These are phyloP conservation scores for Leucozona laternaria DNA, from an alignment of 2,888 invertebrate genomes.

Conservation along the genomic window DNA sequence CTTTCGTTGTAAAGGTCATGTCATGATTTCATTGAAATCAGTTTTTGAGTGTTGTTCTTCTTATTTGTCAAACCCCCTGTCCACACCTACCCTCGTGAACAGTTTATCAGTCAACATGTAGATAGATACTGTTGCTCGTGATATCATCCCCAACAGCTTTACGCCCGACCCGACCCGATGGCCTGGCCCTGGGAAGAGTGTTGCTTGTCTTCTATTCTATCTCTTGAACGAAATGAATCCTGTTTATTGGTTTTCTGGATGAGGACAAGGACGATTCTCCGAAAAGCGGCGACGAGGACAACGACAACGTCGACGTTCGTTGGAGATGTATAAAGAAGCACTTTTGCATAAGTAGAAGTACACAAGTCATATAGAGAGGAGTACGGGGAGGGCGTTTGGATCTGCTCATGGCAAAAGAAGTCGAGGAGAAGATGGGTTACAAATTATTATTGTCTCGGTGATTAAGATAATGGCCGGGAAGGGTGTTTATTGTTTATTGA, in stretches of 20 bases:
- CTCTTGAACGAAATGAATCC: conserved; percentile 64
- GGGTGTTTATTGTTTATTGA: conserved; percentile 76
- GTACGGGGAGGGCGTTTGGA: background rate
- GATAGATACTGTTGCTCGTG: conserved; percentile 72
- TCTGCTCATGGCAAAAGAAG: conserved; percentile 1
- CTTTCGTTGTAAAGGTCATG: conserved; percentile 75
- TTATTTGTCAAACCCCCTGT: conserved; percentile 4
- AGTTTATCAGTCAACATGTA: conserved; percentile 44
- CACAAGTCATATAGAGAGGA: too few relatives aligned
- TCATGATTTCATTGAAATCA: conserved; percentile 72
- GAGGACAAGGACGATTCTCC: conserved; percentile 39
- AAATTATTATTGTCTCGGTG: conserved; percentile 75
- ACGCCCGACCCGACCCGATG: background rate
- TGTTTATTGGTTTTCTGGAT: conserved; percentile 69
- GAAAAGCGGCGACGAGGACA: background rate
- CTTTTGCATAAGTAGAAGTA: conserved; percentile 35
- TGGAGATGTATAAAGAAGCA: conserved; percentile 28
- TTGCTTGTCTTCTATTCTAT: conserved; percentile 39
- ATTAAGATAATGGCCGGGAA: conserved; percentile 74
- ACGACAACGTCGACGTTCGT: background rate
- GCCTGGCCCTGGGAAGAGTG: conserved; percentile 19
- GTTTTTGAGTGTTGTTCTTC: conserved; percentile 67
- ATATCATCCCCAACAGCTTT: conserved; percentile 43
- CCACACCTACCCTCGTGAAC: background rate
- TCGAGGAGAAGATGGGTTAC: conserved; percentile 65